Evolutionary conservation across 2,797 vertebrate genomes (phyloP).

Genomic region (Gymnothorax javanicus): DNA sequence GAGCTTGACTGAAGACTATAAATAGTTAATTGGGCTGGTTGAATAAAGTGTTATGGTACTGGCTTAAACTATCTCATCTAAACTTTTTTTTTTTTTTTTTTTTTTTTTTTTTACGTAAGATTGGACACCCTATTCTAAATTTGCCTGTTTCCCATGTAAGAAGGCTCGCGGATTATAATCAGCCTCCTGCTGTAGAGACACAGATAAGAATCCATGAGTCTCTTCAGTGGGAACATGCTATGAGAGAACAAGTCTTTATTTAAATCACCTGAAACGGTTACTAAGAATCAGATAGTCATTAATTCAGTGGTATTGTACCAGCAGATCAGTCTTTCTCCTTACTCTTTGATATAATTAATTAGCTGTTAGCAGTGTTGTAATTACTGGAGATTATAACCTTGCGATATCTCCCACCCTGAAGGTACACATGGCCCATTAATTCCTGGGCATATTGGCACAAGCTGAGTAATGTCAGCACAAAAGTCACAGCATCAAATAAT

Average conservation of each 20-base stretch:
- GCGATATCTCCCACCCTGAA: slow-evolving; percentile 3
- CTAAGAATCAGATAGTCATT: not conserved
- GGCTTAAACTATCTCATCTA: not conserved
- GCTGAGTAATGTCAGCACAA: not conserved
- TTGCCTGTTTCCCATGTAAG: no score
- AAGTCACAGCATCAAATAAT: not conserved
- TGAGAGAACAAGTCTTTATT: not conserved
- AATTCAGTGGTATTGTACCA: not conserved
- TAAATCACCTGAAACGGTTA: not conserved
- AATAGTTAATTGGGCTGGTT: not conserved
- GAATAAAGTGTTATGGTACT: not conserved
- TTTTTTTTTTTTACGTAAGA: not conserved
- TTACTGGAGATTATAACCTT: not conserved
- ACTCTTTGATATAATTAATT: slow-evolving; percentile 19
- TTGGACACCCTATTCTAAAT: not conserved
- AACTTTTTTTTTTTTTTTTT: not conserved
- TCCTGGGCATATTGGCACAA: slow-evolving; percentile 1
- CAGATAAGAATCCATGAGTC: no score
- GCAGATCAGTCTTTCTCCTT: not conserved
- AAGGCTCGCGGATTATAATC: no score
- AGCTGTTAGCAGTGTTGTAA: not conserved
- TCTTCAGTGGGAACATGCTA: no score
- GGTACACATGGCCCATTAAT: not conserved
- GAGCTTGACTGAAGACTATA: not conserved
- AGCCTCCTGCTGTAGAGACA: not conserved